These are phyloP conservation scores for Poicephalus gulielmi DNA, from an alignment of 2,113 vertebrate genomes.

Conservation along the genomic window DNA sequence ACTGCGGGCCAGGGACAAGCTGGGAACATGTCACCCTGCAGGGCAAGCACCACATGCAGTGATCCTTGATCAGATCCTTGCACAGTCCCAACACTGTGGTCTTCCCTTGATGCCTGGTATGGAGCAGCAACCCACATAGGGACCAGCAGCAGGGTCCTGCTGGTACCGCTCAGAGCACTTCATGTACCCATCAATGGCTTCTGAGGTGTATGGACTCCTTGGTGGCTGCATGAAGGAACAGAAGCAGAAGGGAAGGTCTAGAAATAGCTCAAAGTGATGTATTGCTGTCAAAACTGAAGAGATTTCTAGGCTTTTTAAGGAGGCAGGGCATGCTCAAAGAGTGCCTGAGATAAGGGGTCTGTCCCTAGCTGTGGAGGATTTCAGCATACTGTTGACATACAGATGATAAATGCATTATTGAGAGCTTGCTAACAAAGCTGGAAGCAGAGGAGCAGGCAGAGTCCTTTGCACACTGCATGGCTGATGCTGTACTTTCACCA, in stretches of 20 bases:
- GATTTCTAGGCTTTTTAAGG: neutral
- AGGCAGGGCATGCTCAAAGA: neutral
- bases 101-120: rapidly evolving
- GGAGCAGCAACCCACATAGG: neutral
- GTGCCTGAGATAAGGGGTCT: neutral
- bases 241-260: neutral
- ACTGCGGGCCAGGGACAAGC: neutral
- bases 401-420: neutral
- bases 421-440: neutral
- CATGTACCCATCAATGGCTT: neutral
- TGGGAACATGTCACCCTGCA: neutral
- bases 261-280: neutral
- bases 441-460: neutral
- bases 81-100: no score
- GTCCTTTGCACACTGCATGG: neutral
- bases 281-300: neutral
- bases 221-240: neutral
- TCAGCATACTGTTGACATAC: rapidly evolving
- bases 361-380: neutral
- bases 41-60: neutral
- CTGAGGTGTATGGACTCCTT: neutral
- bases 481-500: neutral
- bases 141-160: rapidly evolving
- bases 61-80: neutral
- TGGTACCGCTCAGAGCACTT: neutral